Evolutionary conservation across 2,888 invertebrate genomes (phyloP).

Genomic region (Allophyes oxyacanthae): DNA sequence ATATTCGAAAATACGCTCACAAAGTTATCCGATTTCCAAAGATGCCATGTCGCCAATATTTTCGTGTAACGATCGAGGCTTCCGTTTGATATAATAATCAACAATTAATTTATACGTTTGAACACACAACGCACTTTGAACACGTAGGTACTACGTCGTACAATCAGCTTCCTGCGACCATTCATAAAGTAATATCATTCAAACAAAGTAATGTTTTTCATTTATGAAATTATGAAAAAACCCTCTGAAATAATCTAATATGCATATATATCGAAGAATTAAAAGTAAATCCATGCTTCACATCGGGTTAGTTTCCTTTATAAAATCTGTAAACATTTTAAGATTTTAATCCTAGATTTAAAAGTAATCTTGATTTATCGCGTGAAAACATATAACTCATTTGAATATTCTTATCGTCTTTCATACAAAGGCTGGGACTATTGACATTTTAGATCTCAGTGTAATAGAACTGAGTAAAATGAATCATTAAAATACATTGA

Average conservation of each 20-base stretch:
- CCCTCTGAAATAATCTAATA: too few species aligned
- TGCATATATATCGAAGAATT: too few species aligned
- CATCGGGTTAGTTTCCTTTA: constrained; percentile 17
- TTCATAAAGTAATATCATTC: constrained; percentile 21
- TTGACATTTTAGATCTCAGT: constrained; percentile 13
- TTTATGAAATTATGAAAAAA: constrained; percentile 36
- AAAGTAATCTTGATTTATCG: constrained; percentile 30
- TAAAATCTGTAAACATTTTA: constrained; percentile 10
- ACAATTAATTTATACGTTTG: constrained; percentile 19
- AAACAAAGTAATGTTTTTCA: constrained; percentile 19
- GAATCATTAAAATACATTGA: constrained; percentile 28
- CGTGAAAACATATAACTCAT: constrained; percentile 25
- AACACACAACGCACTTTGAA: constrained; percentile 3
- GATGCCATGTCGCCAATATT: constrained; percentile 3
- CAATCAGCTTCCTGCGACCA: constrained; percentile 13
- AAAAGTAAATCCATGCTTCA: constrained; percentile 2
- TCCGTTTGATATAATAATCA: constrained; percentile 35
- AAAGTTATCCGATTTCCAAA: constrained; percentile 20
- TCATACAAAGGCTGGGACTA: constrained; percentile 17
- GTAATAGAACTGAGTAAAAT: constrained; percentile 1
- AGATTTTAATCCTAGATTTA: constrained; percentile 35
- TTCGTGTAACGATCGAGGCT: constrained; percentile 8
- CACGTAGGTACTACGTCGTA: too few species aligned
- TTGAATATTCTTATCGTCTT: constrained; percentile 30
- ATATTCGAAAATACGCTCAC: constrained; percentile 4